Percentiles rank a stretch among this genome's conserved stretches.
Conservation (phyloP, 2,113 vertebrate genomes). For the Agapornis roseicollis region DNA sequence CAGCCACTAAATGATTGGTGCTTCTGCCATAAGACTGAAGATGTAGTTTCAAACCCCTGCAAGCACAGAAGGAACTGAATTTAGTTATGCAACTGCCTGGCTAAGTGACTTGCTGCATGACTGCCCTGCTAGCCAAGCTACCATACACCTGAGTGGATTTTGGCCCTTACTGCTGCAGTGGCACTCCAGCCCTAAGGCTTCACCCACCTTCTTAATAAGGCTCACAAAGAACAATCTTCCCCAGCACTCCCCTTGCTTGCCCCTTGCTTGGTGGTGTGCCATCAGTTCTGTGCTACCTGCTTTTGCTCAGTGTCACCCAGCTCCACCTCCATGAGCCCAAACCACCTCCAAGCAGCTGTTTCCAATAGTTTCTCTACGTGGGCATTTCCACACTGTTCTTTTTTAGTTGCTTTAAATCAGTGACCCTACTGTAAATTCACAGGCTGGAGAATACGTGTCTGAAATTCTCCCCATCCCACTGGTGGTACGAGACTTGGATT, state of each 20-base stretch:
- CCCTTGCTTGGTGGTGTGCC: not conserved
- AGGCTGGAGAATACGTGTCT: not conserved
- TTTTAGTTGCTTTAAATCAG: not conserved
- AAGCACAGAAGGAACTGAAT: not conserved
- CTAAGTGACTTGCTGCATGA: not conserved
- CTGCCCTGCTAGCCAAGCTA: not conserved
- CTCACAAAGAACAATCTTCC: not conserved
- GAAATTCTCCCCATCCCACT: not conserved
- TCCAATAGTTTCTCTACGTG: not conserved
- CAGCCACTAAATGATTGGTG: not conserved
- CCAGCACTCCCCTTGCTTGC: not conserved
- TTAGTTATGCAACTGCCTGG: not conserved
- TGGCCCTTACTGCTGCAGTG: not conserved
- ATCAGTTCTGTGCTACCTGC: accelerated
- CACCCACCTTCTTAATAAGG: not conserved
- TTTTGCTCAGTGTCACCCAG: accelerated
- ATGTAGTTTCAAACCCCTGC: not conserved
- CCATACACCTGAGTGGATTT: not conserved
- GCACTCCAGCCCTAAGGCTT: not conserved
- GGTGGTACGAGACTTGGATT: not conserved
- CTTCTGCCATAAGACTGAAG: not conserved
- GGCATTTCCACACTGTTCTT: not conserved
- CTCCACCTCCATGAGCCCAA: not conserved
- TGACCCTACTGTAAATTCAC: not conserved
- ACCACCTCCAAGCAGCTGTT: not conserved